A percentile compares a stretch with the other conserved stretches of the same genome.
Evolutionary conservation across 1,140 invertebrate genomes (phyloP).

Genomic region (Drosophila azteca): DNA sequence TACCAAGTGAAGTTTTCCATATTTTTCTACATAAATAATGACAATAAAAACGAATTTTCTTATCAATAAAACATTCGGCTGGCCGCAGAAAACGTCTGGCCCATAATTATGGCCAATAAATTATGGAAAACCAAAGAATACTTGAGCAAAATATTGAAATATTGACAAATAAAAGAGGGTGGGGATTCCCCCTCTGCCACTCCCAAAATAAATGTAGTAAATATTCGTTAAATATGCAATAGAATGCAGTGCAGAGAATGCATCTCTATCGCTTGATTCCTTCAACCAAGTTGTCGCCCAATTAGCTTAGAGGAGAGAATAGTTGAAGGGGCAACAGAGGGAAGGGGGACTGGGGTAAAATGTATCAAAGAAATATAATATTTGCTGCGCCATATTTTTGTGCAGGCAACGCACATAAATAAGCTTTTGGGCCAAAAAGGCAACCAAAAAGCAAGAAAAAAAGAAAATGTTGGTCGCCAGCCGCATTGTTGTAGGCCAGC

Average conservation of each 20-base stretch:
- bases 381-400: conserved; percentile 70
- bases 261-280: conserved; percentile 18
- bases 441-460: conserved; percentile 37
- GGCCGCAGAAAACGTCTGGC: conserved; percentile 6
- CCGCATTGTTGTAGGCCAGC: conserved; percentile 25
- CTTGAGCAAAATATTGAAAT: conserved; percentile 8
- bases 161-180: conserved; percentile 1
- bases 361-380: conserved; percentile 49
- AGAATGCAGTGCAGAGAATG: conserved; percentile 30
- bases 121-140: not conserved
- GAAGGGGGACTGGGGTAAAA: conserved; percentile 10
- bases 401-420: conserved; percentile 78
- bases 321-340: conserved; percentile 20
- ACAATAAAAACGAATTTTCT: conserved; percentile 9
- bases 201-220: conserved; percentile 19
- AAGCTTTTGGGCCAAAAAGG: conserved; percentile 73
- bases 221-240: conserved; percentile 41
- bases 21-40: not conserved
- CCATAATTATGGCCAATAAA: not conserved
- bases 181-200: conserved; percentile 2
- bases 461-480: conserved; percentile 45
- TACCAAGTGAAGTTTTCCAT: too few relatives aligned
- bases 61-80: conserved; percentile 1
- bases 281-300: conserved; percentile 22
- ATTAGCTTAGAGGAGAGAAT: conserved; percentile 48